These are phyloP conservation scores for Nyctalus aviator DNA, from an alignment of 2,797 vertebrate genomes.

Conservation along the genomic window DNA sequence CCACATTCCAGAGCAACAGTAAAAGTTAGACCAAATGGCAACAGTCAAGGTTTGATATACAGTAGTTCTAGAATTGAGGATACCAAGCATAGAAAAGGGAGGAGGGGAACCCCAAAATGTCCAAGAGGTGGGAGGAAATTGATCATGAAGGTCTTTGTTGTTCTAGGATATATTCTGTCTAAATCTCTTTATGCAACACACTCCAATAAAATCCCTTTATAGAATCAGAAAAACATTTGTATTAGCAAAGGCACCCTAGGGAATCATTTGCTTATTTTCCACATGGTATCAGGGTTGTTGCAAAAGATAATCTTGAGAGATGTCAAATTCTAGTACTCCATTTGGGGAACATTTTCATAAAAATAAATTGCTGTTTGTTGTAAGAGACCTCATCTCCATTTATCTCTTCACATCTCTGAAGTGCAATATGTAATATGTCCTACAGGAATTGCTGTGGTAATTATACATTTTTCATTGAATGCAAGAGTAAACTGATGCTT, in stretches of 20 bases:
- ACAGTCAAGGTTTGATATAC: not conserved
- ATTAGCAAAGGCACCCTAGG: constrained; percentile 18
- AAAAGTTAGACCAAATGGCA: not conserved
- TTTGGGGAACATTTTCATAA: constrained; percentile 70
- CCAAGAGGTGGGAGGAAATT: not conserved
- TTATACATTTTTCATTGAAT: constrained; percentile 70
- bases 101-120: too few species aligned
- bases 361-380: constrained; percentile 68
- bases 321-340: constrained; percentile 57
- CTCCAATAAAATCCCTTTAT: constrained; percentile 41
- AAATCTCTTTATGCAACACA: not conserved
- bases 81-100: not conserved
- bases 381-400: constrained; percentile 44
- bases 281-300: constrained; percentile 7
- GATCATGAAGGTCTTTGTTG: not conserved
- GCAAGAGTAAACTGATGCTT: constrained; percentile 73
- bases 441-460: constrained; percentile 73
- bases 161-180: not conserved
- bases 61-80: not conserved
- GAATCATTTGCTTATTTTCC: constrained; percentile 58
- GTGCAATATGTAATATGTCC: constrained; percentile 57
- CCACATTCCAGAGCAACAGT: not conserved
- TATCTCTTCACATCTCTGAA: constrained; percentile 75
- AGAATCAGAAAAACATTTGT: constrained; percentile 58
- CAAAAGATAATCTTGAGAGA: constrained; percentile 54